Base-by-base conservation (phyloP, 2,113 vertebrate species). In the Numenius arquata region DNA sequence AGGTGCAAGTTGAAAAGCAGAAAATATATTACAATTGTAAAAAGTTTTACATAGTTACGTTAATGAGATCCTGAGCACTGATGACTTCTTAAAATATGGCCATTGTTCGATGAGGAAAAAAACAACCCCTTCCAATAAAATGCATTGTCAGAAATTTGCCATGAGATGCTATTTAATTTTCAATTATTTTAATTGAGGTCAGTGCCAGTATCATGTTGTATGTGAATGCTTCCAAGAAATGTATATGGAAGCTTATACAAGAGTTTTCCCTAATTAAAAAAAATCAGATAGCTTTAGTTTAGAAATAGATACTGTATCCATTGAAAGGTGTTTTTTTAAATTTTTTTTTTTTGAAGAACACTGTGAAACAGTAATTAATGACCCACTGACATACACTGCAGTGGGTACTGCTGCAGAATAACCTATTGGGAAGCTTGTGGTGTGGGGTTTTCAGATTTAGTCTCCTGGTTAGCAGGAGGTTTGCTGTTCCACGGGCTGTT, bases 401-500 rank as follows among this genome's bases (percentile, higher is more conserved):
- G 94, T 32, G 82, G 93, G 62, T 21, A 45, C 50, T n/a, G 72
- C 65, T 65, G 94, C 85, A 22, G 68, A 58, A 52, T 38, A 71
- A 89, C 93, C 98, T 98, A 99, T 97, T 99, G 99, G 56, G 99
- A 99, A 93, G 99, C 98, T 96, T 99, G 99, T 38, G 99, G 98
- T n/a, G 99, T 99, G 50, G 99, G 98, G 97, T 99, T 99, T 98
- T 99, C 99, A 21, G 99, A 98, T 98, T 99, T 99, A 98, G 98
- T 98, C 97, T 99, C 99, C 98, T 99, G 99, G 90, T 98, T 97
- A 89, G 98, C 95, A 30, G 99, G 98, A 59, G 99, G 98, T 97
- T 99, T 99, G 98, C 98, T 99, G 98, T 98, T 99, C 99, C 99
- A 99, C 1, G 99, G 99, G 91, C 98, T 98, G 97, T 98, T 99